phyloP scores from a whole-genome alignment of 2,113 vertebrate species.

The Empidonax alnorum region DNA sequence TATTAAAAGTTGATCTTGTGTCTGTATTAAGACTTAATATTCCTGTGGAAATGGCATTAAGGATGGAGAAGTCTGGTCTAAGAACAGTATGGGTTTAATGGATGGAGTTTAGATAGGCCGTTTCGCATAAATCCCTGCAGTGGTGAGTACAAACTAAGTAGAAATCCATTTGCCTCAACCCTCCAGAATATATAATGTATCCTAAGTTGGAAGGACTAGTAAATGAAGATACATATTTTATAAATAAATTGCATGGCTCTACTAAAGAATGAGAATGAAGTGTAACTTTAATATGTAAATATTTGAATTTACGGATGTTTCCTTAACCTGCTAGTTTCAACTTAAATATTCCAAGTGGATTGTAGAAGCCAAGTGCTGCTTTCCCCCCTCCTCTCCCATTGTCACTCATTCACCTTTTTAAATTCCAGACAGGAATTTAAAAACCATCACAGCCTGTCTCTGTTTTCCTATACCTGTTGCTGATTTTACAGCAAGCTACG shows the following conservation, averaged over 20 bases:
- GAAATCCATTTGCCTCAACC: conserved; percentile 47
- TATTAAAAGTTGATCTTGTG: conserved; percentile 46
- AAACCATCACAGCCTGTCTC: neutral
- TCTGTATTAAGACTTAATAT: conserved; percentile 40
- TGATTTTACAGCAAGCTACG: neutral
- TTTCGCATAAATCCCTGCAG: conserved; percentile 26
- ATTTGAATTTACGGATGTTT: conserved; percentile 20
- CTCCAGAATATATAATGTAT: conserved; percentile 7
- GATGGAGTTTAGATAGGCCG: conserved; percentile 35
- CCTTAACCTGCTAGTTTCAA: neutral
- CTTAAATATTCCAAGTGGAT: neutral
- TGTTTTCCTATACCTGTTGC: neutral
- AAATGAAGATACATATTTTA: conserved; percentile 35
- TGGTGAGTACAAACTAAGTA: neutral
- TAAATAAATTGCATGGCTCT: conserved; percentile 4
- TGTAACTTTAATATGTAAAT: neutral
- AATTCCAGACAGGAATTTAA: neutral
- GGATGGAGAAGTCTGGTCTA: neutral
- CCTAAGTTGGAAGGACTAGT: conserved; percentile 5
- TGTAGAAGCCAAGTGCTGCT: neutral
- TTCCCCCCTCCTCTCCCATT: neutral
- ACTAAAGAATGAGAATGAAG: neutral
- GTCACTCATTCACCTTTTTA: neutral
- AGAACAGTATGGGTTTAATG: conserved; percentile 34
- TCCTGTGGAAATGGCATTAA: conserved; percentile 46